These are phyloP conservation scores for Troglohyphantes excavatus DNA, from an alignment of 2,888 invertebrate species.

Conservation along the genomic window DNA sequence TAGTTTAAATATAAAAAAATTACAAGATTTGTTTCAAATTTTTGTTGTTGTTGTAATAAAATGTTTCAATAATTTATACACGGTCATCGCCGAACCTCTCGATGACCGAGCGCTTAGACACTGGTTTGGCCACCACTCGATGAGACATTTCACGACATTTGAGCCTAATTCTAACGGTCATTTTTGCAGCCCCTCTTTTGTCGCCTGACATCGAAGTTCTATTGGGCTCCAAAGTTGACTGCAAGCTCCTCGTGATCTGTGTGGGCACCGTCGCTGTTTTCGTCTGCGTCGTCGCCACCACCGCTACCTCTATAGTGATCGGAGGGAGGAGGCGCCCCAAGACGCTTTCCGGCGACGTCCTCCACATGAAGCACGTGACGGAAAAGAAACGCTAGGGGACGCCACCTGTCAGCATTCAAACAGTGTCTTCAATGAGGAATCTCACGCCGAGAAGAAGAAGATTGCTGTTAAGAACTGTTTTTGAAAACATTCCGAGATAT, in stretches of 20 bases:
- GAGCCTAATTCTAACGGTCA: background rate
- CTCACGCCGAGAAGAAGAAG: too few species aligned
- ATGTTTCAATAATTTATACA: background rate
- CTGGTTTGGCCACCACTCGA: too few species aligned
- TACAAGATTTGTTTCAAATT: background rate
- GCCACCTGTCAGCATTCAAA: too few species aligned
- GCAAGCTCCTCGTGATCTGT: constrained; percentile 55
- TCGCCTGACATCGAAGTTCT: background rate
- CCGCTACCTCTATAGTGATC: constrained; percentile 60
- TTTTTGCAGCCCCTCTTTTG: constrained; percentile 49
- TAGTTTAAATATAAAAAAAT: too few species aligned
- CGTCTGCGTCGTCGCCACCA: constrained; percentile 46
- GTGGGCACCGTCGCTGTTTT: constrained; percentile 47
- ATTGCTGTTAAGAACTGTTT: too few species aligned
- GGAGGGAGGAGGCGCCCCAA: constrained; percentile 29
- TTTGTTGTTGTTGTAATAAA: background rate
- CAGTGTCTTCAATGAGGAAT: too few species aligned
- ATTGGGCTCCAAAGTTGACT: background rate
- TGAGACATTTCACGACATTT: background rate
- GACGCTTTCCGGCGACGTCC: too few species aligned
- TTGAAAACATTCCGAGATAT: too few species aligned
- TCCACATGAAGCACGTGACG: too few species aligned
- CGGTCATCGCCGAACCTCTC: background rate
- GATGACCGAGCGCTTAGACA: background rate
- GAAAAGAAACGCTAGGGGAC: too few species aligned